phyloP scores from a whole-genome alignment of 2,888 invertebrate species.

The Trachelus troglodyta region DNA sequence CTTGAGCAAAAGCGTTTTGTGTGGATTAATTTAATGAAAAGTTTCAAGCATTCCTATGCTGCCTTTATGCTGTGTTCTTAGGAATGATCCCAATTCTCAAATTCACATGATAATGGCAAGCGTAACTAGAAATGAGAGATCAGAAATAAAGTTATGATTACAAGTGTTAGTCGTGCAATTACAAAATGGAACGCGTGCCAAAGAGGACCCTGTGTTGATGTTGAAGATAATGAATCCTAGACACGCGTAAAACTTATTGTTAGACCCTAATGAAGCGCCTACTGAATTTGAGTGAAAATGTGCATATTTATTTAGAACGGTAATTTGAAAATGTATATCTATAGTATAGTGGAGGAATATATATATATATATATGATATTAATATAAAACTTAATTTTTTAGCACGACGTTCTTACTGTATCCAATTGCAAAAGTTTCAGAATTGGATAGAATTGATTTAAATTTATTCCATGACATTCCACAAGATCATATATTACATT shows the following conservation, averaged over 20 bases:
- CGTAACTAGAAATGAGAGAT: background rate
- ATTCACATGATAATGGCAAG: background rate
- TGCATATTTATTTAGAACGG: conserved; percentile 1
- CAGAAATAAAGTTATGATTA: background rate
- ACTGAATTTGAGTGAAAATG: background rate
- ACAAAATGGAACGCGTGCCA: background rate
- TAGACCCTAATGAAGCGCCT: background rate
- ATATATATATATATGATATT: conserved; percentile 2
- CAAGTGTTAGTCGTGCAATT: background rate
- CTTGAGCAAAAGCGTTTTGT: background rate
- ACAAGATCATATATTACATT: background rate
- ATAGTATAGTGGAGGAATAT: background rate
- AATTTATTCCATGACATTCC: background rate
- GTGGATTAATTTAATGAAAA: conserved; percentile 29
- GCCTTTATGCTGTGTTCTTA: conserved; percentile 48
- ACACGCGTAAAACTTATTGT: background rate
- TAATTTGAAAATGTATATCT: conserved; percentile 1
- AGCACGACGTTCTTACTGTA: background rate
- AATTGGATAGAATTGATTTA: background rate
- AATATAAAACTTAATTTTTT: conserved; percentile 6
- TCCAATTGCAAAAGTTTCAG: background rate
- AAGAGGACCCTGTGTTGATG: background rate
- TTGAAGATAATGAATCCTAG: background rate
- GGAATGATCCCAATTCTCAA: background rate
- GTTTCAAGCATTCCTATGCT: conserved; percentile 57